Evolutionary conservation across 2,888 invertebrate species (phyloP).

Genomic region (Aleiodes leptofemur): DNA sequence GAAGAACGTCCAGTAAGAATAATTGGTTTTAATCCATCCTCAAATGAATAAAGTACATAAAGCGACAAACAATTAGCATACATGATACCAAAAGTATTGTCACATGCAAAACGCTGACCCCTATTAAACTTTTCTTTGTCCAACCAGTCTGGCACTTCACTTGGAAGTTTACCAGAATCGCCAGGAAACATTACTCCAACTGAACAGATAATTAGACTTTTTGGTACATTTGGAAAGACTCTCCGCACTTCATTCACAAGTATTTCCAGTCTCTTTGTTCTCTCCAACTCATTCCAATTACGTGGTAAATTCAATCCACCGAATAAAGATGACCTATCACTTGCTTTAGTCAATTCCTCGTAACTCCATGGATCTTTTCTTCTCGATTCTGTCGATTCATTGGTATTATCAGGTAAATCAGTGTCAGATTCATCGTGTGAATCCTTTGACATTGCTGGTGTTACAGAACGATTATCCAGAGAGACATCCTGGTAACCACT

Average conservation of each 20-base stretch:
- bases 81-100: constrained; percentile 69
- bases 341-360: not conserved
- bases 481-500: constrained; percentile 22
- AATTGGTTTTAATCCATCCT: constrained; percentile 73
- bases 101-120: constrained; percentile 75
- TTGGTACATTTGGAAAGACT: constrained; percentile 42
- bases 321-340: not conserved
- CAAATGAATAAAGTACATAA: constrained; percentile 72
- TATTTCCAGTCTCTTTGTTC: constrained; percentile 47
- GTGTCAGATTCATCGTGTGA: constrained; percentile 4
- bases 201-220: constrained; percentile 41
- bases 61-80: constrained; percentile 73
- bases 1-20: constrained; percentile 76
- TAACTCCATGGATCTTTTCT: not conserved
- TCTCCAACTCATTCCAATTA: constrained; percentile 46
- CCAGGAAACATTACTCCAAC: constrained; percentile 50
- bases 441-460: constrained; percentile 9
- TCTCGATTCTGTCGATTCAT: not conserved
- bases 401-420: not conserved
- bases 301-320: constrained; percentile 28
- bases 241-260: constrained; percentile 18
- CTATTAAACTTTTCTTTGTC: constrained; percentile 73
- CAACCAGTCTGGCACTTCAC: constrained; percentile 72
- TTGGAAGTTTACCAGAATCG: constrained; percentile 58
- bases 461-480: constrained; percentile 12